Evolutionary conservation across 2,888 invertebrate genomes (phyloP).

Genomic region (Lissonota sp.): DNA sequence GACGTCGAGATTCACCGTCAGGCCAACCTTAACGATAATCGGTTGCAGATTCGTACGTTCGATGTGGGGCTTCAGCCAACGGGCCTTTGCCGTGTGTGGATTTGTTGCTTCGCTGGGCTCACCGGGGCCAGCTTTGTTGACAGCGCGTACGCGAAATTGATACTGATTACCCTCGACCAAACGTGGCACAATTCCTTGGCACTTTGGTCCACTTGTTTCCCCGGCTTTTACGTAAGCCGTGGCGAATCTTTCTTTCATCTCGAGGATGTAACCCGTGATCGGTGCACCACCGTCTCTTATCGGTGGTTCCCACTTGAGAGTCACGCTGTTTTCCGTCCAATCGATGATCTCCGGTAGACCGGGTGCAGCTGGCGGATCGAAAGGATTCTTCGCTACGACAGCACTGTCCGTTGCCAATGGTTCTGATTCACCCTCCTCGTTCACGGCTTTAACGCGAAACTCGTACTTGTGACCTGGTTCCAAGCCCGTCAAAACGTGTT

Average conservation of each 20-base stretch:
- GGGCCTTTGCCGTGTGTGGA: slow-evolving; percentile 95
- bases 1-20: slow-evolving; percentile 94
- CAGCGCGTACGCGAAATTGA: slow-evolving; percentile 96
- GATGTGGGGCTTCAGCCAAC: slow-evolving; percentile 96
- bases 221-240: slow-evolving; percentile 93
- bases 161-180: slow-evolving; percentile 97
- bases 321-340: slow-evolving; percentile 95
- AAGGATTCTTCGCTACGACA: slow-evolving; percentile 98
- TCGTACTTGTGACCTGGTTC: slow-evolving; percentile 98
- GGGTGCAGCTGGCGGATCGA: slow-evolving; percentile 94
- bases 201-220: slow-evolving; percentile 93
- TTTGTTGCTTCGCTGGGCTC: slow-evolving; percentile 96
- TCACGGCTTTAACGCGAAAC: slow-evolving; percentile 98
- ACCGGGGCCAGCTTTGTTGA: slow-evolving; percentile 97
- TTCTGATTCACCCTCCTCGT: slow-evolving; percentile 98
- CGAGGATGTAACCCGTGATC: slow-evolving; percentile 96
- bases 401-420: slow-evolving; percentile 95
- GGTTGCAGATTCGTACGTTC: slow-evolving; percentile 95
- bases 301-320: slow-evolving; percentile 96
- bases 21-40: slow-evolving; percentile 94
- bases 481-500: slow-evolving; percentile 93
- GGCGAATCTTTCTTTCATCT: slow-evolving; percentile 95
- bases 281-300: slow-evolving; percentile 96
- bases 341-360: slow-evolving; percentile 96
- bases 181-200: slow-evolving; percentile 94